Conservation (phyloP, 1,140 invertebrate species). For the Aphelinus certus region DNA sequence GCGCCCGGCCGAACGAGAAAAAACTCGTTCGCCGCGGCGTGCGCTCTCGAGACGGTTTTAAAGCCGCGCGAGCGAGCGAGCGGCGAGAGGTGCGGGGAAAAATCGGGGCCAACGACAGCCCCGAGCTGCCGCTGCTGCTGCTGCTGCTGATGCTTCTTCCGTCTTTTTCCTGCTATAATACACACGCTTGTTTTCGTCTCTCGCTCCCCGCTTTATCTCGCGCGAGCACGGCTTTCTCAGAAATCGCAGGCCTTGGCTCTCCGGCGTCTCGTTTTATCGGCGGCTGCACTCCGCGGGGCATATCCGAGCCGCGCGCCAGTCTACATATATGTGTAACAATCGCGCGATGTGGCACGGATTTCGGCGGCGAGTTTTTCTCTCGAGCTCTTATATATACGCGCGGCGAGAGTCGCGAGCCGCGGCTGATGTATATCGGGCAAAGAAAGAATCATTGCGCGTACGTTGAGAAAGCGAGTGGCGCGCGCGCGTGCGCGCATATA, state of each 20-base stretch:
- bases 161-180: not conserved
- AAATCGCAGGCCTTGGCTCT: slow-evolving; percentile 22
- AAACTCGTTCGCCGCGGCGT: not conserved
- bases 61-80: not conserved
- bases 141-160: not conserved
- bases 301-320: too few species aligned
- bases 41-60: not conserved
- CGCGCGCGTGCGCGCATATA: too few species aligned
- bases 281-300: not conserved
- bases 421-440: too few species aligned
- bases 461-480: too few species aligned
- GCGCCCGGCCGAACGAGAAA: not conserved
- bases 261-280: not conserved
- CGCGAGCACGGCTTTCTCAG: slow-evolving; percentile 6
- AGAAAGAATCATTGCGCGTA: too few species aligned
- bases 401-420: too few species aligned
- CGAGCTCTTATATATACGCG: not conserved
- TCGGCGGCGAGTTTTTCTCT: not conserved
- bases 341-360: not conserved
- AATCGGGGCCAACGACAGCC: slow-evolving; percentile 20
- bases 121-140: not conserved
- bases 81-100: slow-evolving; percentile 9
- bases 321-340: too few species aligned
- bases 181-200: slow-evolving; percentile 4
- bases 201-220: slow-evolving; percentile 5